Base-by-base conservation (phyloP, 2,888 invertebrate genomes). In the Acleris emargana region DNA sequence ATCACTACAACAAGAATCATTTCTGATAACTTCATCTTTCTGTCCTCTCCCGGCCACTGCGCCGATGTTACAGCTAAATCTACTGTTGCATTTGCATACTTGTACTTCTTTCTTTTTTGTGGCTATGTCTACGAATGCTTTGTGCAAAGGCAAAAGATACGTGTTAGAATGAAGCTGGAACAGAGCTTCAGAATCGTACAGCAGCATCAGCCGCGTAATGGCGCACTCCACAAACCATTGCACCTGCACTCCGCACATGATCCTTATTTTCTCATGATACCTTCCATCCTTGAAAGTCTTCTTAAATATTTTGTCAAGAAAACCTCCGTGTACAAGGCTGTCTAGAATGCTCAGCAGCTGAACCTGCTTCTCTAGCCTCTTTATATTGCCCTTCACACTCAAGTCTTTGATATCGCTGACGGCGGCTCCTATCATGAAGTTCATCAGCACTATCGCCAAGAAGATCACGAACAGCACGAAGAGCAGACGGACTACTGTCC, bases 381-480 rank as follows among this genome's bases (percentile, higher is more conserved):
- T 79, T n/a, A 84, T 80, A 62, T 82, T 78, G 1, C 87, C 87
- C 66, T 83, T 79, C 11, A 80, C 79, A 70, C 85, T 82, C 18
- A 89, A 76, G 7, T 77, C 78, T 25, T 80, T 78, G 32, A 86
- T 81, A 66, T 89, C 88, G 68, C 81, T 87, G 53, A 89, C 87
- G 20, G 88, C 87, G 54, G 87, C 73, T 62, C 87, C 88, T 22
- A 86, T 77, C 73, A 89, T 78, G 9, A 88, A 75, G 67, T 88
- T 88, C 82, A 87, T 86, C 67, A 88, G 72, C 0, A 87, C 83
- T 17, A 87, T 79, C 0, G 85, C 78, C 17, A 84, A 81, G 47
- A 86, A 73, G 53, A 88, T 71, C 18, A 87, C 71, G 68, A 87
- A 89, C 3, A 77, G 53, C 2, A 84, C 71, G 68, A 87, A 84